A percentile compares a stretch with the other conserved stretches of the same genome.
These are phyloP conservation scores for Notechis scutatus DNA, from an alignment of 2,113 vertebrate genomes.

Conservation along the genomic window DNA sequence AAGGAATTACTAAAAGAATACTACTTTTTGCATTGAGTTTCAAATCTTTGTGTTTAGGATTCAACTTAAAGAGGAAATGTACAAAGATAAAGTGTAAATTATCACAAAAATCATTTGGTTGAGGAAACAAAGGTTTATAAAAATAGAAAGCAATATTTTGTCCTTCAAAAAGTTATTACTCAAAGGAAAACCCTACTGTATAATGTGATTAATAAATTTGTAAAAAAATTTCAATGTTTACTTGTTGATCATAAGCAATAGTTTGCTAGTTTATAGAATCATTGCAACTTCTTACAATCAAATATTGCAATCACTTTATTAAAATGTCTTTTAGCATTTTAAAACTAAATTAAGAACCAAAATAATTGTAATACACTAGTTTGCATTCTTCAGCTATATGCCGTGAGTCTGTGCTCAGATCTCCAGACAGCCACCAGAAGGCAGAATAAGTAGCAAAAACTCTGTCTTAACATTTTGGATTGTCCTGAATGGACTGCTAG, in stretches of 20 bases:
- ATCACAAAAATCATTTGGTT: not conserved
- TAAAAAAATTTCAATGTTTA: not conserved
- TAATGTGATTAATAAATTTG: not conserved
- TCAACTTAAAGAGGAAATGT: not conserved
- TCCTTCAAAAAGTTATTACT: not conserved
- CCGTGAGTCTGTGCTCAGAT: not conserved
- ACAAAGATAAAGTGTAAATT: not conserved
- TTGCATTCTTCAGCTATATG: not conserved
- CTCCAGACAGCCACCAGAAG: not conserved
- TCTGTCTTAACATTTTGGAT: not conserved
- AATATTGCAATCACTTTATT: not conserved
- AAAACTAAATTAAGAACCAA: not conserved
- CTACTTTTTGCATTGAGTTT: not conserved
- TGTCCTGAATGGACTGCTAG: not conserved
- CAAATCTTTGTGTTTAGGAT: not conserved
- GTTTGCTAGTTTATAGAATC: not conserved
- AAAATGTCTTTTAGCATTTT: not conserved
- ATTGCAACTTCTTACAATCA: not conserved
- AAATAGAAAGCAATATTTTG: not conserved
- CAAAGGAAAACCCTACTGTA: not conserved
- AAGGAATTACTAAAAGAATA: not conserved
- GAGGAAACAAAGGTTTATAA: not conserved
- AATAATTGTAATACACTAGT: not conserved
- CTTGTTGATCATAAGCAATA: not conserved
- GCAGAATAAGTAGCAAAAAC: not conserved